A percentile compares a stretch with the other conserved stretches of the same genome.
Conservation (phyloP, 2,888 invertebrate genomes). For the Microctonus aethiopoides region DNA sequence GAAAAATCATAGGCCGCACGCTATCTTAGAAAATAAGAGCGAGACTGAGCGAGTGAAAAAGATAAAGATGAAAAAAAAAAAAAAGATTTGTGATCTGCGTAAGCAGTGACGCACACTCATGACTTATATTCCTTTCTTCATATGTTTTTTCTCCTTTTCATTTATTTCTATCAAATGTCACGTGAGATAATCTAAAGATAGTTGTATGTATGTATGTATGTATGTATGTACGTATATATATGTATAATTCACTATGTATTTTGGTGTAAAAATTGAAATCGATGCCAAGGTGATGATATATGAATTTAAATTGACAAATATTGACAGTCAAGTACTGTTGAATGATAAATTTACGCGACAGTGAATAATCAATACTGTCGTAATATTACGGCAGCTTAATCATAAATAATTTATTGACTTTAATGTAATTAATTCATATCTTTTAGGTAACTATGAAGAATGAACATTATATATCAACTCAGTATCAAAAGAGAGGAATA, state of each 20-base stretch:
- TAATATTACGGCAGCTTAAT: no score
- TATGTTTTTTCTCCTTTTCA: slow-evolving; percentile 25
- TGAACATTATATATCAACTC: background rate
- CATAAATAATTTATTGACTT: background rate
- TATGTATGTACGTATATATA: background rate
- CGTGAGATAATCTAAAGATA: slow-evolving; percentile 35
- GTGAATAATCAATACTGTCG: no score
- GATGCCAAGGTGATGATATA: background rate
- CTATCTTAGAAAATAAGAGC: background rate
- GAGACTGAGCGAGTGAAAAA: slow-evolving; percentile 11
- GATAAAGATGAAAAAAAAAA: background rate
- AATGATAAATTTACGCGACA: background rate
- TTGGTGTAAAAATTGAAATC: background rate
- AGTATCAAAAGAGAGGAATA: background rate
- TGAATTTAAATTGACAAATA: background rate
- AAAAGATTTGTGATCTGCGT: slow-evolving; percentile 43
- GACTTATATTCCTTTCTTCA: slow-evolving; percentile 30
- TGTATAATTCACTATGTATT: slow-evolving; percentile 2
- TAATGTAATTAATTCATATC: background rate
- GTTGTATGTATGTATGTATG: no score
- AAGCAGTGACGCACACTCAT: slow-evolving; percentile 46
- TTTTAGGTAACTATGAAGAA: background rate
- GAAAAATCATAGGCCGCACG: background rate
- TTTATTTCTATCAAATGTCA: slow-evolving; percentile 33
- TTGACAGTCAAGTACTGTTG: background rate